phyloP scores from a whole-genome alignment of 1,140 invertebrate species.

The Dysdera silvatica region DNA sequence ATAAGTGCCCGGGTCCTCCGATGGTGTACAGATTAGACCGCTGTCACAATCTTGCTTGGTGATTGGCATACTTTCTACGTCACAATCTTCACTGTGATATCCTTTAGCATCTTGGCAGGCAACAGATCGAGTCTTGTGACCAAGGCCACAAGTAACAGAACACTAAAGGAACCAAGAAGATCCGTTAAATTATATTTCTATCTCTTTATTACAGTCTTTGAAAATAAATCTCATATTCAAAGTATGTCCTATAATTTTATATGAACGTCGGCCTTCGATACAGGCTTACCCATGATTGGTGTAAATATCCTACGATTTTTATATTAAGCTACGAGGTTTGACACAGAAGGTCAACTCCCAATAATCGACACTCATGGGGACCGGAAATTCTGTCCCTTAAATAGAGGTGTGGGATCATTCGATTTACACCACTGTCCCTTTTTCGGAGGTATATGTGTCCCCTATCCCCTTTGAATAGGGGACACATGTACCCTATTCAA shows the following conservation, averaged over 20 bases:
- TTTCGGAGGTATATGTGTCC: too few relatives aligned
- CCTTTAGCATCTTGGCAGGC: constrained; percentile 58
- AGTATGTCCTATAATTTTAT: background rate
- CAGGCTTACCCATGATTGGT: background rate
- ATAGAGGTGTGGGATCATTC: too few relatives aligned
- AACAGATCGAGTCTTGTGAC: constrained; percentile 70
- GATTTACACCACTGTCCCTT: too few relatives aligned
- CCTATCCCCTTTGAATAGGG: too few relatives aligned
- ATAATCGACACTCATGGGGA: too few relatives aligned
- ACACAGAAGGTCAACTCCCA: too few relatives aligned
- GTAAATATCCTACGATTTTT: background rate
- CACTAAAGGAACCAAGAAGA: constrained; percentile 66
- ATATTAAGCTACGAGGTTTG: too few relatives aligned
- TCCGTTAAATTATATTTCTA: background rate
- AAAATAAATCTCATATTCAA: background rate
- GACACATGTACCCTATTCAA: too few relatives aligned
- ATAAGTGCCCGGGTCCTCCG: constrained; percentile 19
- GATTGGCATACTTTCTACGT: constrained; percentile 50
- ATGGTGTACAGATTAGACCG: constrained; percentile 53
- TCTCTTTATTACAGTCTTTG: background rate
- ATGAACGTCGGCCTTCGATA: background rate
- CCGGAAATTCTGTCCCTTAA: too few relatives aligned
- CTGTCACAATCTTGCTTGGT: constrained; percentile 57
- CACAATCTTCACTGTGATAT: constrained; percentile 49
- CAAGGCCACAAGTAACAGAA: constrained; percentile 72